Evolutionary conservation across 2,113 vertebrate species (phyloP).

Genomic region (Platycercus adscitus): DNA sequence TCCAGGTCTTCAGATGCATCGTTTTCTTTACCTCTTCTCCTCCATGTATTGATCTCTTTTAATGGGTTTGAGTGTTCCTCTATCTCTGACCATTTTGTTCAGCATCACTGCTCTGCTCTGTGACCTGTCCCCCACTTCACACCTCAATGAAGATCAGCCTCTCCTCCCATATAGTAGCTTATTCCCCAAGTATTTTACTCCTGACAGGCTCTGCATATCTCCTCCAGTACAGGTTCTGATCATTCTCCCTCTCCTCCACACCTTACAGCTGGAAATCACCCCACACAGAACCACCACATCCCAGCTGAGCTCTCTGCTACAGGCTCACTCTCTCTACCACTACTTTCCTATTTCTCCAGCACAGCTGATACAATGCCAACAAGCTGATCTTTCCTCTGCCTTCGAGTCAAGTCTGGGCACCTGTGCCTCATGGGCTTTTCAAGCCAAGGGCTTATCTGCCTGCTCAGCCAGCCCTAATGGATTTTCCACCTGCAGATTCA

Average conservation of each 20-base stretch:
- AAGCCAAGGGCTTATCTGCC: conserved; percentile 31
- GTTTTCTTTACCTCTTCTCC: neutral
- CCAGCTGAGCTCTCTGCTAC: neutral
- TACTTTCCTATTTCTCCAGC: neutral
- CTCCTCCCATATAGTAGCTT: neutral
- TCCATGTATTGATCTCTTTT: neutral
- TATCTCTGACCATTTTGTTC: neutral
- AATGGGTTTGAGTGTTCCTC: neutral
- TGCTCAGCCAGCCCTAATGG: conserved; percentile 15
- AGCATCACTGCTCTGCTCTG: neutral
- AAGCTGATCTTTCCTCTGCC: neutral
- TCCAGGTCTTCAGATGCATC: neutral
- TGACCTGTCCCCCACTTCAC: neutral
- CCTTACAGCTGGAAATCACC: neutral
- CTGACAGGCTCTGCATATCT: neutral
- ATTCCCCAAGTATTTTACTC: neutral
- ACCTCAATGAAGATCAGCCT: neutral
- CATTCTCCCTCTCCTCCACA: neutral
- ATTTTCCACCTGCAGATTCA: neutral
- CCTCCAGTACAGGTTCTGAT: neutral
- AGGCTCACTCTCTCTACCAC: neutral
- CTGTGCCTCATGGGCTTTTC: neutral
- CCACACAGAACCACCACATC: neutral
- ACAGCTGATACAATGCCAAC: fast-evolving
- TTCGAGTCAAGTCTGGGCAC: conserved; percentile 12